Percentiles rank a stretch among this genome's conserved stretches.
These are phyloP conservation scores for Prochilodus magdalenae DNA, from an alignment of 2,113 vertebrate species.

Conservation along the genomic window DNA sequence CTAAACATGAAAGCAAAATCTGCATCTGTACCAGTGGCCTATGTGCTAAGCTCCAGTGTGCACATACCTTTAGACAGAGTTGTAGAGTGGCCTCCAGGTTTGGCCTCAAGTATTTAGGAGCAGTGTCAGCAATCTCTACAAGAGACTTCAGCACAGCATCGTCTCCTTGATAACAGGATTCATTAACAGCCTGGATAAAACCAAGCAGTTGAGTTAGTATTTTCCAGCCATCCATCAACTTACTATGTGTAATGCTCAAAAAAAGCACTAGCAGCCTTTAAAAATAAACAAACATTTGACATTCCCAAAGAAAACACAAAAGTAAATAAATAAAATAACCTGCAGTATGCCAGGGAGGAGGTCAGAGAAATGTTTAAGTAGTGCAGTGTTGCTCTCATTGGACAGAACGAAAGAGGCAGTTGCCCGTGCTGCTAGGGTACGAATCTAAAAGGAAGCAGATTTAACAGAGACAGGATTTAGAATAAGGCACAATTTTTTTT, in stretches of 20 bases:
- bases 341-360: slow-evolving; percentile 93
- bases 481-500: too few relatives aligned
- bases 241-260: too few relatives aligned
- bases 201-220: not conserved
- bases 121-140: slow-evolving; percentile 96
- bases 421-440: slow-evolving; percentile 89
- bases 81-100: slow-evolving; percentile 94
- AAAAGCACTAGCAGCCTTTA: too few relatives aligned
- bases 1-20: too few relatives aligned
- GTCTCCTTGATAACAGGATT: slow-evolving; percentile 94
- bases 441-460: slow-evolving; percentile 78
- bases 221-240: not conserved
- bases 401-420: slow-evolving; percentile 94
- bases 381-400: slow-evolving; percentile 90
- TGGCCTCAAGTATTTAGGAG: slow-evolving; percentile 94
- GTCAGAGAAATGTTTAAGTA: slow-evolving; percentile 96
- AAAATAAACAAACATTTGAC: too few relatives aligned
- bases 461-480: not conserved
- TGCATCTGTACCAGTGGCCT: too few relatives aligned
- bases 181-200: slow-evolving; percentile 86
- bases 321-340: slow-evolving; percentile 70
- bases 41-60: not conserved
- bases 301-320: too few relatives aligned
- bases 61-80: slow-evolving; percentile 90
- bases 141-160: slow-evolving; percentile 97